Evolutionary conservation across 2,113 vertebrate genomes (phyloP).

Genomic region (Ibidorhyncha struthersii): DNA sequence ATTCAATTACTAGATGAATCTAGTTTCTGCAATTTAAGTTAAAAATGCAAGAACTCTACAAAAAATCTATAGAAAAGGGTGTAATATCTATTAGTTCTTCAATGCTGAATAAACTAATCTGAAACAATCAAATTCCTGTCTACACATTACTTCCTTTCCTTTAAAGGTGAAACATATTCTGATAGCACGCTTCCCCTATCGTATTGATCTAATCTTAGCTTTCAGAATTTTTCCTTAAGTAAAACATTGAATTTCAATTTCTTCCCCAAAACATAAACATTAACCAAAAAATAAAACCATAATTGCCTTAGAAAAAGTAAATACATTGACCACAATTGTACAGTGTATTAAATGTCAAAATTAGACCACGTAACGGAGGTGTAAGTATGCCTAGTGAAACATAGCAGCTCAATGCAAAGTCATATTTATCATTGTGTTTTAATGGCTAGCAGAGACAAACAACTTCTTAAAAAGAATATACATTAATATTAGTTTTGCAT

Average conservation of each 20-base stretch:
- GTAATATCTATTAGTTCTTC: neutral
- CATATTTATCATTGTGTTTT: neutral
- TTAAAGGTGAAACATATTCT: neutral
- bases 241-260: neutral
- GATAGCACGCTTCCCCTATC: neutral
- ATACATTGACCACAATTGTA: neutral
- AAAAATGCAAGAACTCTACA: neutral
- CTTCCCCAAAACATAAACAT: neutral
- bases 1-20: neutral
- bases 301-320: neutral
- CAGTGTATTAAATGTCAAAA: neutral
- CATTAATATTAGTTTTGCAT: neutral
- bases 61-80: neutral
- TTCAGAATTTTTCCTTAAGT: neutral
- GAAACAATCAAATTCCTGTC: neutral
- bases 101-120: neutral
- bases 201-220: neutral
- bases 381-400: neutral
- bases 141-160: neutral
- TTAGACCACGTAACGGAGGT: neutral
- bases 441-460: neutral
- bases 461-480: neutral
- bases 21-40: neutral
- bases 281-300: neutral
- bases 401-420: neutral